Percentiles rank a stretch among this genome's conserved stretches.
Evolutionary conservation across 2,113 vertebrate species (phyloP).

Genomic region (Mobula hypostoma): DNA sequence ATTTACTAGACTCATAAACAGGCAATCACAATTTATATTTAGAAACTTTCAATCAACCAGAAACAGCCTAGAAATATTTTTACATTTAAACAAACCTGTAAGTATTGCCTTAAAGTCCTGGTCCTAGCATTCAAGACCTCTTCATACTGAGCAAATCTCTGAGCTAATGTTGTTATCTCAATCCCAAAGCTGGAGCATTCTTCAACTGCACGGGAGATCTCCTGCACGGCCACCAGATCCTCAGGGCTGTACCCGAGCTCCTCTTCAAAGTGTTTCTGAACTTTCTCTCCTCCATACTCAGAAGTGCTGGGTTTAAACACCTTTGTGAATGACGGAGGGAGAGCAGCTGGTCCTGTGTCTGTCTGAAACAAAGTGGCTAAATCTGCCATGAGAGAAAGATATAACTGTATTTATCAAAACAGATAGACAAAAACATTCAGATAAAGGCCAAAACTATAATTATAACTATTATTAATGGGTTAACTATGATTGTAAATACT

Average conservation of each 20-base stretch:
- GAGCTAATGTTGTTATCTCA: constrained; percentile 54
- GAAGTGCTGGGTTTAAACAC: constrained; percentile 49
- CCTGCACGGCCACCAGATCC: constrained; percentile 55
- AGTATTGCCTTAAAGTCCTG: constrained; percentile 59
- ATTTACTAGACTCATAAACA: not conserved
- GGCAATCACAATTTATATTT: not conserved
- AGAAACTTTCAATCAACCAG: not conserved
- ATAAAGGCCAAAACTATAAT: not conserved
- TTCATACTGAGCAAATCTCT: constrained; percentile 52
- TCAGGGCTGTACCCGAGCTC: constrained; percentile 51
- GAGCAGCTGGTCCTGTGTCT: not conserved
- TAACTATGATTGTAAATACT: too few relatives aligned
- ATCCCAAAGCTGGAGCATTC: constrained; percentile 61
- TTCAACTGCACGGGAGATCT: constrained; percentile 58
- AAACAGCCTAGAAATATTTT: not conserved
- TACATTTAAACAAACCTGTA: constrained; percentile 55
- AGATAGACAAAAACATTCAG: not conserved
- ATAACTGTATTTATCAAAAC: not conserved
- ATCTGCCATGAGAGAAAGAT: not conserved
- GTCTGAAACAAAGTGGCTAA: not conserved
- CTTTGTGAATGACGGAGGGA: constrained; percentile 66
- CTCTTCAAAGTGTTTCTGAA: constrained; percentile 47
- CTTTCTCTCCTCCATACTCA: constrained; percentile 41
- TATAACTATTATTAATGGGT: too few relatives aligned
- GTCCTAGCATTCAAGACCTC: constrained; percentile 46